phyloP scores from a whole-genome alignment of 2,113 vertebrate species.

The Sminthopsis crassicaudata region DNA sequence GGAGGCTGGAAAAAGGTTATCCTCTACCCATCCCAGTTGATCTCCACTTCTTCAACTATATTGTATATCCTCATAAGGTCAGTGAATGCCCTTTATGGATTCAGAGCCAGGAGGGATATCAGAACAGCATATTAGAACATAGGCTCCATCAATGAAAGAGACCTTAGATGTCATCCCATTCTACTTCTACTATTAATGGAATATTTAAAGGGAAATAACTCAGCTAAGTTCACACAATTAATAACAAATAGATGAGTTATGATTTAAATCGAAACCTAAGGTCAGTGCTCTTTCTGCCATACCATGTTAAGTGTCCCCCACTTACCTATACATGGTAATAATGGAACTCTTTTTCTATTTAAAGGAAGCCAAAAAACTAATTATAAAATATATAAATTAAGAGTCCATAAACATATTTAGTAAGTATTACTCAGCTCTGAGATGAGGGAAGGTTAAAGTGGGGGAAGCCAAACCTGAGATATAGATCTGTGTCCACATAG shows the following conservation, averaged over 20 bases:
- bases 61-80: conserved; percentile 63
- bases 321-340: fast-evolving
- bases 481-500: neutral
- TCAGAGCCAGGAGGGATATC: neutral
- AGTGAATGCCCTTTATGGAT: conserved; percentile 19
- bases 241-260: neutral
- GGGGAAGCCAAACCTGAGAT: neutral
- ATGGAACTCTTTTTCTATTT: neutral
- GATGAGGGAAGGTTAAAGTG: neutral
- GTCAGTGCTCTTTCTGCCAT: no score
- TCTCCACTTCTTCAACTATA: conserved; percentile 13
- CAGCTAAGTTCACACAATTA: neutral
- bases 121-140: neutral
- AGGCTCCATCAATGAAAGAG: neutral
- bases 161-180: neutral
- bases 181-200: neutral
- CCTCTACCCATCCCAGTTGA: conserved; percentile 45
- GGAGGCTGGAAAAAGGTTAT: conserved; percentile 50
- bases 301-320: neutral
- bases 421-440: neutral
- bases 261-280: neutral
- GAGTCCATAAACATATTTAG: neutral
- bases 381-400: neutral
- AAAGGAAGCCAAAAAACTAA: neutral
- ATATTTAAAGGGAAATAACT: neutral